These are phyloP conservation scores for Noctua comes DNA, from an alignment of 2,888 invertebrate species.

Conservation along the genomic window DNA sequence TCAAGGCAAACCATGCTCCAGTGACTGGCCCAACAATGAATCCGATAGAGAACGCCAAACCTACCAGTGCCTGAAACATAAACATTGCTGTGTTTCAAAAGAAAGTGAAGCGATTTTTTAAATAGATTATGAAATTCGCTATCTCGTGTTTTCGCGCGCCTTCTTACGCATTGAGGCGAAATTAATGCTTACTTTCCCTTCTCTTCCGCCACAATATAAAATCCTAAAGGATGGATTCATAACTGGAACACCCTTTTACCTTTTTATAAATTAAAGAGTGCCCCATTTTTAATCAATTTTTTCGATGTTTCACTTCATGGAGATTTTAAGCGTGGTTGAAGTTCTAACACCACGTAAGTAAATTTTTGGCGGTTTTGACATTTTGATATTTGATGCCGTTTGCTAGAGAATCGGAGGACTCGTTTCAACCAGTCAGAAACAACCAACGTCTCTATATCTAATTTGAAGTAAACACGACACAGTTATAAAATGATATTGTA, in stretches of 20 bases:
- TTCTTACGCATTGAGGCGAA: not conserved
- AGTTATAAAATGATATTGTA: too few species aligned
- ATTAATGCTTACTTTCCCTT: not conserved
- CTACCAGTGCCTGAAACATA: slow-evolving; percentile 95
- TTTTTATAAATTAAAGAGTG: not conserved
- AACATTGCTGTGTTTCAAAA: not conserved
- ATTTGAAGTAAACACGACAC: too few species aligned
- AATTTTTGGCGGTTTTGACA: too few species aligned
- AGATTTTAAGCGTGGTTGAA: too few species aligned
- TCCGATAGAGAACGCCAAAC: slow-evolving; percentile 99
- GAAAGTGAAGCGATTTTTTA: not conserved
- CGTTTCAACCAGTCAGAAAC: too few species aligned
- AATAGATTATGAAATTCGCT: not conserved
- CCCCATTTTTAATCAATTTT: not conserved
- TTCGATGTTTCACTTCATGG: too few species aligned
- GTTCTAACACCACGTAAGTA: too few species aligned
- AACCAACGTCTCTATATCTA: too few species aligned
- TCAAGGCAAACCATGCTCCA: slow-evolving; percentile 96
- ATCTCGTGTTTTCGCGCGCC: not conserved
- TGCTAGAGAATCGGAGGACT: too few species aligned
- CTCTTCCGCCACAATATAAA: not conserved
- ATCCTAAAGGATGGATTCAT: not conserved
- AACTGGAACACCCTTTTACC: not conserved
- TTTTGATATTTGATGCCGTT: too few species aligned
- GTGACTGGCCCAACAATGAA: slow-evolving; percentile 99